phyloP scores from a whole-genome alignment of 1,140 invertebrate genomes.

The Caligus rogercresseyi region DNA sequence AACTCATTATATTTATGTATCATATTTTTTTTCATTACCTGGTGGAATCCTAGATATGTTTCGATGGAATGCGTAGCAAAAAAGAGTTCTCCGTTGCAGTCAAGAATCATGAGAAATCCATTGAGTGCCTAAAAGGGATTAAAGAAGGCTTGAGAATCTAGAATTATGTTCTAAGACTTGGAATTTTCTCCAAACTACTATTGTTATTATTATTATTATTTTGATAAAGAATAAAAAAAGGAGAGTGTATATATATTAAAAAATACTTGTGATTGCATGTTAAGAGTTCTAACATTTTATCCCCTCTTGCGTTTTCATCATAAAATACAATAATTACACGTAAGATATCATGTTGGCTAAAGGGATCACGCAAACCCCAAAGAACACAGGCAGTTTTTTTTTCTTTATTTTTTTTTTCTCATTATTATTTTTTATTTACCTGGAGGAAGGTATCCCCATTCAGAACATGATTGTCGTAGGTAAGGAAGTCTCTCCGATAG shows the following conservation, averaged over 20 bases:
- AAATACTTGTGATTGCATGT: too few relatives aligned
- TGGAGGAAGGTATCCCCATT: slow-evolving; percentile 88
- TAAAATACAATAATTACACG: too few relatives aligned
- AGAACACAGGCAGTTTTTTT: too few relatives aligned
- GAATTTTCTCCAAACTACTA: slow-evolving; percentile 9
- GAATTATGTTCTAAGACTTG: too few relatives aligned
- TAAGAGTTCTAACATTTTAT: too few relatives aligned
- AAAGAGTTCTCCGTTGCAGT: slow-evolving; percentile 95
- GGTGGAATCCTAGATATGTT: slow-evolving; percentile 98
- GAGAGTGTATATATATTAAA: not conserved
- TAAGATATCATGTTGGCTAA: too few relatives aligned
- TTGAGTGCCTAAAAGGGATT: slow-evolving; percentile 96
- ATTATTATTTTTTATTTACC: slow-evolving; percentile 38
- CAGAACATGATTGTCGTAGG: slow-evolving; percentile 70
- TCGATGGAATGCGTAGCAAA: slow-evolving; percentile 98
- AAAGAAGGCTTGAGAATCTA: too few relatives aligned
- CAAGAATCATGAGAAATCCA: slow-evolving; percentile 94
- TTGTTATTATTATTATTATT: not conserved
- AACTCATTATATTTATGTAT: too few relatives aligned
- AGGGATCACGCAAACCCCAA: too few relatives aligned
- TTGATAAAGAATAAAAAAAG: not conserved
- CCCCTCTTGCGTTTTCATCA: too few relatives aligned
- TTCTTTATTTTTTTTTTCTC: too few relatives aligned
- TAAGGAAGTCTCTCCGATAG: slow-evolving; percentile 56
- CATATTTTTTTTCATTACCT: too few relatives aligned